Evolutionary conservation across 2,888 invertebrate genomes (phyloP), one percentile per base, ranked within the genome.

Genomic region (Seira sanloemensis): DNA sequence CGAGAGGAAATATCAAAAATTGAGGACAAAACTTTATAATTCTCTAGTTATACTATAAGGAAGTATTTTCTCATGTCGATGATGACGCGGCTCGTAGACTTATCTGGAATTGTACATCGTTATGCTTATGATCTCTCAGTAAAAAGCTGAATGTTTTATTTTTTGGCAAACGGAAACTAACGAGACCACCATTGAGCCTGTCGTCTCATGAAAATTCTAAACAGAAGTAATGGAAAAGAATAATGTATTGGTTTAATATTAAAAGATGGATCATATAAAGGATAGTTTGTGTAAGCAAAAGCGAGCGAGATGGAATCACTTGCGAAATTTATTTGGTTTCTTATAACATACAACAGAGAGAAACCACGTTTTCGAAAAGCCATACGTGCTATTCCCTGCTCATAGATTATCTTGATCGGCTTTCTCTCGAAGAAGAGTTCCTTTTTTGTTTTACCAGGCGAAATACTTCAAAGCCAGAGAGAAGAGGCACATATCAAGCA

Each of bases 111-210:
- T 73, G 58, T 21, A 26, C 73, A 72, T 71, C 37, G 23, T 37
- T 19, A 24, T 72, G 66, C 66, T n/a, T n/a, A 50, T 74, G 79
- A 50, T 19, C 18, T 66, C 23, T 18, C n/a, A 62, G 19, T 19
- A 62, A 46, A 46, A 46, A 46, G 37, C 37, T 37, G n/a, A 58
- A 58, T 58, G 7, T 7, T 16, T 18, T 58, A 18, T 18, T 66
- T 66, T 79, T 75, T 81, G 80, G 75, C 80, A 81, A 69, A 58
- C 74, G 69, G 69, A 81, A 75, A 81, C 75, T 69, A 75, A 81
- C 80, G 80, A 81, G 69, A 75, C 75, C 79, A 4, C 37, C 12
- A 4, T 7, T 18, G n/a, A 9, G 75, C 73, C 74, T 80, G 50
- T 74, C 58, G 23, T 18, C 23, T 71, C 24, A n/a, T 71, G 23